phyloP scores from a whole-genome alignment of 2,888 invertebrate genomes.

The Oscheius sp. region DNA sequence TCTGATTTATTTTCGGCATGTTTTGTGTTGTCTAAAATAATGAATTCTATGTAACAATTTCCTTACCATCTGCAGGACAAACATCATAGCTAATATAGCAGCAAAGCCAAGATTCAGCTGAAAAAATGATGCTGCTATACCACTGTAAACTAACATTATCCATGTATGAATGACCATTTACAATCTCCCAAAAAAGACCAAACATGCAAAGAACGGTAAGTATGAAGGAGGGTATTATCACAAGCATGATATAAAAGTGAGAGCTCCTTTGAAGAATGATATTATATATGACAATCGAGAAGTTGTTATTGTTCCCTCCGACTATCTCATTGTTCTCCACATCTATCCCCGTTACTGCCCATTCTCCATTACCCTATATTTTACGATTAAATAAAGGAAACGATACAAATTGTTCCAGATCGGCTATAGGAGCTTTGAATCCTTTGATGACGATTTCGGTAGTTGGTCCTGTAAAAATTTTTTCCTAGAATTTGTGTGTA shows the following conservation, averaged over 20 bases:
- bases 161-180: conserved; percentile 10
- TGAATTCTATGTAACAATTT: neutral
- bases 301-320: neutral
- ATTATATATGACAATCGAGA: conserved; percentile 2
- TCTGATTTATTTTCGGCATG: conserved; percentile 22
- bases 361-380: conserved; percentile 17
- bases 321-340: neutral
- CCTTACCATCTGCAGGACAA: conserved; percentile 12
- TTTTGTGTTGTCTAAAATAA: conserved; percentile 22
- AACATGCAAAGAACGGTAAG: conserved; percentile 16
- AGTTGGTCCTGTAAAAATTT: too few relatives aligned
- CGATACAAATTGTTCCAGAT: neutral
- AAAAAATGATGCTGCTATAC: neutral
- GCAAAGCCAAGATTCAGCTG: conserved; percentile 22
- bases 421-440: neutral
- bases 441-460: conserved; percentile 3
- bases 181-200: conserved; percentile 18
- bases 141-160: conserved; percentile 3
- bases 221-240: conserved; percentile 21
- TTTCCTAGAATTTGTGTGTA: too few relatives aligned
- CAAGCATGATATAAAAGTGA: conserved; percentile 13
- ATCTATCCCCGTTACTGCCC: neutral
- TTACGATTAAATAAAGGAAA: neutral
- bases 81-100: conserved; percentile 21
- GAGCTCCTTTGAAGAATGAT: conserved; percentile 8